Base-by-base conservation (phyloP, 2,113 vertebrate species). In the Heteronetta atricapilla region DNA sequence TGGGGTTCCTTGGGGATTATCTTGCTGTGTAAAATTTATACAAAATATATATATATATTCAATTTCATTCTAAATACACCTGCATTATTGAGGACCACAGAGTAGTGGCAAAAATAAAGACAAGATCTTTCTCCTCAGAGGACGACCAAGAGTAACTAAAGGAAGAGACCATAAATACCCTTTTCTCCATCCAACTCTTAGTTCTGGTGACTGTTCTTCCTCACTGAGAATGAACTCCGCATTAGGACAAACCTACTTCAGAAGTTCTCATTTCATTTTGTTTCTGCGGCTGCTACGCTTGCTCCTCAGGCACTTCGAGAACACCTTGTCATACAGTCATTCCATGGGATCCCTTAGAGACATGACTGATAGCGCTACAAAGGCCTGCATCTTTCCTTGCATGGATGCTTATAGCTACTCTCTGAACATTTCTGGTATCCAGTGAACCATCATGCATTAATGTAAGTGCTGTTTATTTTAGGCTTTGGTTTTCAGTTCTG, bases 231-330 rank as follows among this genome's bases (percentile, higher is more conserved):
- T 89, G 81, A 90, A 66, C 81, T 82, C 38, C 20, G 48, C 48
- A 89, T 62, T 59, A 52, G 69, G 67, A 89, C 55, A 93, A 93
- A 79, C 17, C 33, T 62, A 50, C 31, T 87, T 89, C 44, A 50
- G 69, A 88, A 81, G 62, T 33, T 80, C 77, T 70, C 59, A 42
- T 79, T 92, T 82, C 88, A 81, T 1, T 92, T 90, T 94, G 83
- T 46, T 89, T 66, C 81, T 72, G 56, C 52, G 26, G 26, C 69
- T 75, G 21, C 31, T 62, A 68, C 0, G 0, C 74, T 90, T 90
- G 58, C 29, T 94, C 83, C 88, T 95, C 58, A 76, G 93, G 80
- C 81, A 17, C 36, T 82, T 87, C 68, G 36, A 87, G 90, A 93
- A 84, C 19, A 63, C 7, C 22, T 84, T 91, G 86, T 87, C 21